Base-by-base conservation (phyloP, 2,113 vertebrate species). In the Sphyrna mokarran region DNA sequence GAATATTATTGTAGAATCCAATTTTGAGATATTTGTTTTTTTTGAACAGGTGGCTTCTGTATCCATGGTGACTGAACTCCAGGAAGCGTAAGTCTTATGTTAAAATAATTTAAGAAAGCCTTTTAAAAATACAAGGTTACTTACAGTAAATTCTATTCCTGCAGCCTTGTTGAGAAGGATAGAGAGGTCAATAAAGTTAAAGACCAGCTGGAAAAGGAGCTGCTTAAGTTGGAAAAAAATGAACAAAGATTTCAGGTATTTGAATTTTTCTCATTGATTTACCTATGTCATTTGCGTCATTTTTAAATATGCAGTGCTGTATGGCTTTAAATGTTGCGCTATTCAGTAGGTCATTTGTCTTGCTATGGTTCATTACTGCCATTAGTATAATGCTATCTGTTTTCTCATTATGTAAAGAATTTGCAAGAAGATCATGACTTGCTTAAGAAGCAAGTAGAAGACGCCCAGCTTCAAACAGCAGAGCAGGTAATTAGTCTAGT, bases 341-440 rank as follows among this genome's bases (percentile, higher is more conserved):
- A 10, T 26, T 70, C 26, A 61, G 29, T 20, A 13, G 68, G 37
- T n/a, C 9, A 13, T 61, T 61, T 80, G 33, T 61, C n/a, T 22
- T 33, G 20, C 18, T 58, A 18, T 16, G 14, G 43, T 83, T 85
- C 58, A 85, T 80, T 85, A 76, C 83, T 95, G 29, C 70, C 22
- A 63, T 83, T 54, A 22, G 26, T 33, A 33, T 23, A 94, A 63
- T 91, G 18, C 4, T 63, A 0, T 98, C 96, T 97, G 96, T 98
- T 98, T 98, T 98, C 97, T 97, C 97, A 97, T 98, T 98, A 97
- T 97, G 14, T 0, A 97, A 98, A 99, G 99, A 97, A 97, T 97
- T 98, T 99, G 97, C 97, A 98, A 97, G 97, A 98, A 97, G 98
- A 99, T 98, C 97, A 99, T 97, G 97, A 98, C 96, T 96, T 97